Base-by-base conservation (phyloP, 1,140 invertebrate genomes). In the Spodoptera frugiperda region DNA sequence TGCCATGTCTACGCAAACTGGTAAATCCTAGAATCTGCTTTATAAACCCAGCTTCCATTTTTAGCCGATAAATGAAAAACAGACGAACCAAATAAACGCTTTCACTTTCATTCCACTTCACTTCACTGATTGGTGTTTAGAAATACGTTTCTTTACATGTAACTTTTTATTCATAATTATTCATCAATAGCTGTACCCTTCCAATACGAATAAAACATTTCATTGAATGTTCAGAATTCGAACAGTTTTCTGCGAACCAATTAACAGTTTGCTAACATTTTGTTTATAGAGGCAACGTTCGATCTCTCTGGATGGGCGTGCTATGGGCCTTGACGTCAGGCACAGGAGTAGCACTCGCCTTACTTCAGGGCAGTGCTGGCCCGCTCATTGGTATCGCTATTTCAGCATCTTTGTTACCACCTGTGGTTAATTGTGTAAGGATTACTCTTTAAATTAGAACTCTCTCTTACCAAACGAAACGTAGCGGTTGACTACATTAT, bases 371-470 rank as follows among this genome's bases (percentile, higher is more conserved):
- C 15, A 98, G 97, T 85, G 96, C 96, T 51, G 97, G 97, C 1
- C 97, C 97, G 2, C 87, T 98, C 49, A 98, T 98, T 78, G 97
- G 97, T 81, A 98, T 98, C 48, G 98, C 98, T 5, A 98, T 98
- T 87, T 98, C 97, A 2, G 97, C 98, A 1, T 98, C 97, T 1
- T 92, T 98, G 44, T 87, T 98, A 63, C 97, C 97, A n/a, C 98
- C 97, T 12, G 96, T 97, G 77, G 97, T 98, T 6, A 98, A 98
- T 91, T 97, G 96, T 86, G 97, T 97, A 94, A 96, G 95, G 80
- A 61, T 77, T 5, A 0, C 11, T 57, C 0, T 15, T 25, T 25
- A 25, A n/a, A n/a, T n/a, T n/a, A n/a, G n/a, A n/a, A n/a, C n/a
- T n/a, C n/a, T n/a, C n/a, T n/a, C n/a, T n/a, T 3, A 25, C 25